Evolutionary conservation across 2,888 invertebrate genomes (phyloP), one percentile per base, ranked within the genome.

Genomic region (Heteromyza rotundicornis): DNA sequence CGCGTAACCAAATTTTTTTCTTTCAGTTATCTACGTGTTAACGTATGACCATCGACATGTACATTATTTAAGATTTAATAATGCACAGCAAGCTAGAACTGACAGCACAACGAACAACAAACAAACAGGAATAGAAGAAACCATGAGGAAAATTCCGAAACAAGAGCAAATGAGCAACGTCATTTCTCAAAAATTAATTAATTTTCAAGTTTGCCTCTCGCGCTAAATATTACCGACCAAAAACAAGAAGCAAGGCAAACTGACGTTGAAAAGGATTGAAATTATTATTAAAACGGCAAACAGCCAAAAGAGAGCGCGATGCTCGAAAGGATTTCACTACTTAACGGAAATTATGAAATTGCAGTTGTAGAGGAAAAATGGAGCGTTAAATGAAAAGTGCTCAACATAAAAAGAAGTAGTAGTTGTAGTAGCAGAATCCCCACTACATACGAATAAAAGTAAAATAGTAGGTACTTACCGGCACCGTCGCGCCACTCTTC

Each of bases 401-500:
- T 72, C 62, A 69, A 67, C 63, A 63, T 60, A 67, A 65, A 59
- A 64, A 66, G 68, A 68, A 64, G 66, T 57, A 59, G 57, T 60
- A 62, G 64, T 20, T 7, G 36, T 20, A 51, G 53, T 7, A 36
- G n/a, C 32, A 35, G 50, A 17, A 27, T 5, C 16, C 23, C 12
- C 16, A 44, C 14, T 22, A 63, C 49, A 16, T 49, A 59, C 58
- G 49, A 47, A 32, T 55, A 52, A 49, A 24, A 51, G n/a, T n/a
- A n/a, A n/a, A n/a, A n/a, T n/a, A 40, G 63, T 58, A 36, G 66
- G 66, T 71, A 74, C 74, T 74, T 75, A 70, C 77, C 80, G 65
- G 75, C 77, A 82, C 88, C 85, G 82, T 89, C 88, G 82, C 89
- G 88, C 89, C 89, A 89, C 83, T 90, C 90, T 84, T 90, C 90